Conservation (phyloP, 2,888 invertebrate genomes). For the Dicranocentrus wangi region DNA sequence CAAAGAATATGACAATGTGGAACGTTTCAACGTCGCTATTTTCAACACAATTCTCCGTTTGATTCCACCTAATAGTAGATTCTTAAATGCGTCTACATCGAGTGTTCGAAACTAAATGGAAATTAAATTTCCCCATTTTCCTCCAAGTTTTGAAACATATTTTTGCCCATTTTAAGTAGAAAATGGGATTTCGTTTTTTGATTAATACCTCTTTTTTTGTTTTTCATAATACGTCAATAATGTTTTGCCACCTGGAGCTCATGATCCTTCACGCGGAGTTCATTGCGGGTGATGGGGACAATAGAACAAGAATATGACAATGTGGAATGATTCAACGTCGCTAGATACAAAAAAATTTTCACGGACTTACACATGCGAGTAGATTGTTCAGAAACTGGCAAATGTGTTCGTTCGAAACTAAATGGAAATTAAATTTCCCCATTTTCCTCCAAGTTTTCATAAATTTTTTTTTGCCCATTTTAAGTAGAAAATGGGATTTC, state of each 20-base stretch:
- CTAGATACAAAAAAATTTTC: not conserved
- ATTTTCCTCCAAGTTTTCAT: too few relatives aligned
- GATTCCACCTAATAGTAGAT: not conserved
- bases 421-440: too few relatives aligned
- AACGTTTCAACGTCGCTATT: not conserved
- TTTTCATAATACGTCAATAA: not conserved
- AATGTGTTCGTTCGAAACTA: too few relatives aligned
- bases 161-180: not conserved
- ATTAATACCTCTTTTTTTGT: slow-evolving; percentile 25
- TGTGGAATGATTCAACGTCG: not conserved
- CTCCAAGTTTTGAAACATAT: too few relatives aligned
- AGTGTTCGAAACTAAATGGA: too few relatives aligned
- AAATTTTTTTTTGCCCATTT: too few relatives aligned
- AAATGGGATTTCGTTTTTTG: slow-evolving; percentile 42
- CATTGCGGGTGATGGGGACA: not conserved
- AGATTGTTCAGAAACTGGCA: too few relatives aligned
- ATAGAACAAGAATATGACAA: too few relatives aligned
- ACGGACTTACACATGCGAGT: not conserved
- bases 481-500: slow-evolving; percentile 16
- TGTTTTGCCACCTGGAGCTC: not conserved
- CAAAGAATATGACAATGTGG: not conserved
- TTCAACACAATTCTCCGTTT: not conserved
- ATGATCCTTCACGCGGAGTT: not conserved
- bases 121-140: too few relatives aligned
- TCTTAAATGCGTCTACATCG: too few relatives aligned